Conservation (phyloP, 1,140 invertebrate species). For the Trissolcus basalis region DNA sequence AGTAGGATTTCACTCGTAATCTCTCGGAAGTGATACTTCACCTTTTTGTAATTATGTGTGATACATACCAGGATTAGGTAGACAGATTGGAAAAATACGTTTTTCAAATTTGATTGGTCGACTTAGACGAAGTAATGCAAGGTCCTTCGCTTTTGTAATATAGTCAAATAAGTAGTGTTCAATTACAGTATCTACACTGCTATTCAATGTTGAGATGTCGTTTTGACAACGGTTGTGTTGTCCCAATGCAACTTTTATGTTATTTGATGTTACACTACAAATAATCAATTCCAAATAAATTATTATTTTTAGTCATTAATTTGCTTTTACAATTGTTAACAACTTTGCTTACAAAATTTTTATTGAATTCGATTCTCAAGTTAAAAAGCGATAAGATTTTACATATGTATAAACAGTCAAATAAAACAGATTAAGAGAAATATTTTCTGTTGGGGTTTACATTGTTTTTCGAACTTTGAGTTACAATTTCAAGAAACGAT, state of each 20-base stretch:
- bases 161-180: conserved; percentile 77
- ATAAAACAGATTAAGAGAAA: too few species aligned
- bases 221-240: conserved; percentile 75
- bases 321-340: too few species aligned
- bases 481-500: too few species aligned
- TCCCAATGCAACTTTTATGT: conserved; percentile 77
- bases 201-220: conserved; percentile 73
- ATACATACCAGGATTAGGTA: conserved; percentile 75
- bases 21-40: too few species aligned
- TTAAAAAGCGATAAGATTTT: too few species aligned
- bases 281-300: neutral
- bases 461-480: too few species aligned
- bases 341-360: too few species aligned
- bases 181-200: conserved; percentile 73
- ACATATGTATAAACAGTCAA: too few species aligned
- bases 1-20: too few species aligned
- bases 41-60: too few species aligned
- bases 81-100: conserved; percentile 78
- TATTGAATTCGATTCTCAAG: too few species aligned
- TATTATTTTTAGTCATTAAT: conserved; percentile 1
- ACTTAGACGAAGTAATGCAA: conserved; percentile 78
- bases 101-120: conserved; percentile 76
- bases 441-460: too few species aligned
- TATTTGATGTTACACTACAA: conserved; percentile 69
- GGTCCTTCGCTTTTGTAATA: conserved; percentile 77